Evolutionary conservation across 2,888 invertebrate genomes (phyloP).

Genomic region (Himalopsyche kuldschensis): DNA sequence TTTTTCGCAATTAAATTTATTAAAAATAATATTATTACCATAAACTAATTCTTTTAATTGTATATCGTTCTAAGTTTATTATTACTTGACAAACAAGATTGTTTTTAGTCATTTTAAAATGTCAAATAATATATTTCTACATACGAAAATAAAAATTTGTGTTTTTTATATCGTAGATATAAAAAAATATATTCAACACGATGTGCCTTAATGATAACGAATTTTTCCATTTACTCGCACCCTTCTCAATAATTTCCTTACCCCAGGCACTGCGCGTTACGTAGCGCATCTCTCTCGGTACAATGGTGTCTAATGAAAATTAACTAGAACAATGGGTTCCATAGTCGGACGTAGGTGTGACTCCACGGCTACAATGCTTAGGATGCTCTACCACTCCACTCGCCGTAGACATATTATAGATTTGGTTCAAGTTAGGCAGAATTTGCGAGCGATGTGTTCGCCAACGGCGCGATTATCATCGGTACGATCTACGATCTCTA

Average conservation of each 20-base stretch:
- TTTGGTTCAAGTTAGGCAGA: neutral
- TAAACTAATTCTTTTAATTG: no score
- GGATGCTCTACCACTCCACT: neutral
- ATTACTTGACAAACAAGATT: no score
- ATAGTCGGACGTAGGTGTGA: constrained; percentile 2
- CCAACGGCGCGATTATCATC: neutral
- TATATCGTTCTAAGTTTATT: no score
- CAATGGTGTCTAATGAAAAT: constrained; percentile 40
- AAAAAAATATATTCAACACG: no score
- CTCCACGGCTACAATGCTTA: neutral
- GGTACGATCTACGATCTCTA: neutral
- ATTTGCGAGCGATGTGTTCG: neutral
- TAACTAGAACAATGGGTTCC: constrained; percentile 38
- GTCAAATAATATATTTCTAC: no score
- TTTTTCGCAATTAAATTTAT: no score
- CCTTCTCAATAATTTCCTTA: neutral
- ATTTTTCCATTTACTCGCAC: neutral
- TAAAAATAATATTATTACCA: no score
- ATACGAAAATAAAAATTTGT: no score
- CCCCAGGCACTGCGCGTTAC: neutral
- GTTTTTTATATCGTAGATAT: no score
- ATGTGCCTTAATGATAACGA: no score
- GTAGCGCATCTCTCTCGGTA: constrained; percentile 8
- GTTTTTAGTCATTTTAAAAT: no score
- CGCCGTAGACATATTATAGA: neutral